Evolutionary conservation across 2,113 vertebrate species (phyloP), one percentile per base, ranked within the genome.

Genomic region (Noctilio leporinus): DNA sequence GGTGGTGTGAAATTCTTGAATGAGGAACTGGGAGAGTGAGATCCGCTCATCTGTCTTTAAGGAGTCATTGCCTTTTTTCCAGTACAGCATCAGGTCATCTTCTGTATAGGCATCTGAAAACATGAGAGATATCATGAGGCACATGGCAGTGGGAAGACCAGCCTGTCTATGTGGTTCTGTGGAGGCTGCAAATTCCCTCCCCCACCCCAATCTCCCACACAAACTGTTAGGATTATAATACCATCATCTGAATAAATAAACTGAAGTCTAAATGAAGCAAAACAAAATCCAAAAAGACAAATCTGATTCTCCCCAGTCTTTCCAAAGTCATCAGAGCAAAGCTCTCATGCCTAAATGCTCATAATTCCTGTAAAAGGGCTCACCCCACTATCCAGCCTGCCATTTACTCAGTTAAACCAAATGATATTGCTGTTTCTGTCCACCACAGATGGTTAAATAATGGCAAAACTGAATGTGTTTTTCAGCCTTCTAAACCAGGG

Each of bases 31-130:
- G 8, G 99, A 99, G 62, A 99, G 98, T 0, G 99, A 99, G 97
- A 99, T 99, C 90, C 99, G 98, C 91, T 99, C 99, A 10, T 99
- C 99, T 4, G 99, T 99, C 98, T 99, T 99, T 75, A 99, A 97
- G 85, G 99, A 99, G 75, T 99, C 99, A 0, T 99, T 99, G 78
- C 99, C 99, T 85, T 99, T 99, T 98, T 99, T 99, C 99, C 99
- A 99, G 98, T 99, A 99, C 6, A 99, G 98, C 99, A 99, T 99
- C 81, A 99, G 98, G 96, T 99, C 99, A 6, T 99, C 99, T 83
- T 99, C 99, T 1, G 99, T 99, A 97, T 99, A 99, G 7, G 99
- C 99, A 98, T 99, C 99, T 99, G 96, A 59, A 86, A 95, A 51
- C 91, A 82, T 6, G 93, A 45, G 87, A 57, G 24, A 47, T 12